These are phyloP conservation scores for Cotesia congregata DNA, from an alignment of 2,888 invertebrate species.

Conservation along the genomic window DNA sequence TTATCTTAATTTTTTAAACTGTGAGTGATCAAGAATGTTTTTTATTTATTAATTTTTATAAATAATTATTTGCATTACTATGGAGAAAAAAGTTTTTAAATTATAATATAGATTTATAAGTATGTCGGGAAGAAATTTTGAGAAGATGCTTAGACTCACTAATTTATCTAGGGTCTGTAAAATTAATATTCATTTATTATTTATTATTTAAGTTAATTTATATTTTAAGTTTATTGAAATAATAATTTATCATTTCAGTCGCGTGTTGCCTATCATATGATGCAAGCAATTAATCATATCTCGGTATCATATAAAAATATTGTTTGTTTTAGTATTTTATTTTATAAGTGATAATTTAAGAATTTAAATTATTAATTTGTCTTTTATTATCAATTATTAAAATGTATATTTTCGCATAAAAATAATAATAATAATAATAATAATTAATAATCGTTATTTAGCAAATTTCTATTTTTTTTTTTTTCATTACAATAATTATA, in stretches of 20 bases:
- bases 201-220: neutral
- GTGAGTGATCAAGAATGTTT: neutral
- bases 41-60: neutral
- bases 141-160: conserved; percentile 64
- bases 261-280: conserved; percentile 3
- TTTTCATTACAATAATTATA: too few species aligned
- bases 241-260: neutral
- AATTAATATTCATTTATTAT: neutral
- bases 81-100: conserved; percentile 3
- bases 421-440: too few species aligned
- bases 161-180: conserved; percentile 61
- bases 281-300: conserved; percentile 10
- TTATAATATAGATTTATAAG: neutral
- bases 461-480: too few species aligned
- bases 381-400: neutral
- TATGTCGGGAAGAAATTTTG: conserved; percentile 58
- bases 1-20: neutral
- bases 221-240: conserved; percentile 9
- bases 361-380: neutral
- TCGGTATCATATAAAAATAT: neutral
- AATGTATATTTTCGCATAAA: too few species aligned
- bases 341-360: neutral
- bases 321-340: neutral
- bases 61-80: neutral
- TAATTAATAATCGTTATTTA: too few species aligned